A percentile compares a stretch with the other conserved stretches of the same genome.
phyloP scores from a whole-genome alignment of 2,113 vertebrate genomes.

The Phylloscopus trochilus region DNA sequence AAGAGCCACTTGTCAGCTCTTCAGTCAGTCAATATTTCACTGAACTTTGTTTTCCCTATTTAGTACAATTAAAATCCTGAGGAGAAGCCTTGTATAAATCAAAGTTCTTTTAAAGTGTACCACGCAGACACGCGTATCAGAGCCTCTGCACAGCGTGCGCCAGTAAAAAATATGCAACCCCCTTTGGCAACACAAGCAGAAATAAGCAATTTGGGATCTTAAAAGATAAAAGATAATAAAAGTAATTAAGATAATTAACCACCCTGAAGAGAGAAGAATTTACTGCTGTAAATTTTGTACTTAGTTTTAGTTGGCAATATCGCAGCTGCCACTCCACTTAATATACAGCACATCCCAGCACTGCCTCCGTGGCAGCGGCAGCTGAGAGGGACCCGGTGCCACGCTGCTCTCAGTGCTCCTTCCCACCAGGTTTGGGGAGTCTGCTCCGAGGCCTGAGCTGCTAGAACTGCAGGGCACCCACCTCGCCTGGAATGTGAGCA shows the following conservation, averaged over 20 bases:
- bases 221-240: conserved; percentile 86
- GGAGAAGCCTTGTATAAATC: conserved; percentile 69
- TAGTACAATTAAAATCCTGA: conserved; percentile 66
- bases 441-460: background rate
- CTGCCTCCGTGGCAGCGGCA: background rate
- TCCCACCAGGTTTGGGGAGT: background rate
- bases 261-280: conserved; percentile 83
- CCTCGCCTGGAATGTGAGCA: fast-evolving
- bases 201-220: conserved; percentile 84
- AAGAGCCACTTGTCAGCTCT: background rate
- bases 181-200: conserved; percentile 81
- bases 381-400: background rate
- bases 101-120: conserved; percentile 72
- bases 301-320: conserved; percentile 75
- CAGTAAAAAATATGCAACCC: conserved; percentile 72
- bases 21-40: conserved; percentile 31
- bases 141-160: conserved; percentile 52
- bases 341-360: conserved; percentile 48
- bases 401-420: background rate
- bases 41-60: conserved; percentile 61
- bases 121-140: conserved; percentile 9
- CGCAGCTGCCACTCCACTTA: conserved; percentile 74
- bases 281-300: conserved; percentile 78
- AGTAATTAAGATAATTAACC: conserved; percentile 89
- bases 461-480: background rate